phyloP scores from a whole-genome alignment of 2,888 invertebrate genomes.

The Tachina fera region DNA sequence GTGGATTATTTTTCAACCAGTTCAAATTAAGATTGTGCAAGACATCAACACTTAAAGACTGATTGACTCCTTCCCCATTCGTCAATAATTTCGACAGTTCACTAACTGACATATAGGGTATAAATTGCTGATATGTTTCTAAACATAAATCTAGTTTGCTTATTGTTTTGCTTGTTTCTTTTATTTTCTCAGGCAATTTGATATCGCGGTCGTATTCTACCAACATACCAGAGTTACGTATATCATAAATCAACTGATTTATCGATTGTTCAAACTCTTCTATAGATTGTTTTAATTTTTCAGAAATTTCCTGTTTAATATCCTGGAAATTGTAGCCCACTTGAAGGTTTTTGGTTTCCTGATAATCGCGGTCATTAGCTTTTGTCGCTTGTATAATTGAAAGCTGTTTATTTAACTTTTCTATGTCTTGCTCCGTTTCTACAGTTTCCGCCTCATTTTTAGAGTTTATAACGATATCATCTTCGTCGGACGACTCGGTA shows the following conservation, averaged over 20 bases:
- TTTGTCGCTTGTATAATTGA: slow-evolving; percentile 82
- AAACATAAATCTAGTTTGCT: slow-evolving; percentile 52
- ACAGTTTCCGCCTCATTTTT: slow-evolving; percentile 94
- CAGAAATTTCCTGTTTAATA: slow-evolving; percentile 59
- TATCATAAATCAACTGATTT: slow-evolving; percentile 77
- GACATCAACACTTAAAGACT: slow-evolving; percentile 50
- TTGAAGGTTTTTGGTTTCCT: slow-evolving; percentile 81
- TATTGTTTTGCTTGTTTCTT: slow-evolving; percentile 32
- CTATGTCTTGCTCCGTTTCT: slow-evolving; percentile 85
- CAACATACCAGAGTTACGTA: slow-evolving; percentile 79
- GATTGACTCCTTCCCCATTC: slow-evolving; percentile 10
- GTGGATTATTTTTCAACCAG: slow-evolving; percentile 70
- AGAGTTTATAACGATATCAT: slow-evolving; percentile 92
- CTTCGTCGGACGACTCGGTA: slow-evolving; percentile 84
- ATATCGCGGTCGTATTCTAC: slow-evolving; percentile 76
- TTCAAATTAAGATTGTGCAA: slow-evolving; percentile 74
- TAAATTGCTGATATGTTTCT: slow-evolving; percentile 73
- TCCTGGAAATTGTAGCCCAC: slow-evolving; percentile 80
- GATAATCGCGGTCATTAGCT: slow-evolving; percentile 82
- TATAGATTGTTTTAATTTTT: slow-evolving; percentile 71
- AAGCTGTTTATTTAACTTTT: slow-evolving; percentile 81
- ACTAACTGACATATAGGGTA: slow-evolving; percentile 74
- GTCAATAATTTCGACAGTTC: slow-evolving; percentile 69
- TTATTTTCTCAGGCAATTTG: slow-evolving; percentile 70
- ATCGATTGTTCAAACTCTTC: slow-evolving; percentile 78